A percentile compares a stretch with the other conserved stretches of the same genome.
Evolutionary conservation across 2,888 invertebrate genomes (phyloP).

Genomic region (Dryococelus australis): DNA sequence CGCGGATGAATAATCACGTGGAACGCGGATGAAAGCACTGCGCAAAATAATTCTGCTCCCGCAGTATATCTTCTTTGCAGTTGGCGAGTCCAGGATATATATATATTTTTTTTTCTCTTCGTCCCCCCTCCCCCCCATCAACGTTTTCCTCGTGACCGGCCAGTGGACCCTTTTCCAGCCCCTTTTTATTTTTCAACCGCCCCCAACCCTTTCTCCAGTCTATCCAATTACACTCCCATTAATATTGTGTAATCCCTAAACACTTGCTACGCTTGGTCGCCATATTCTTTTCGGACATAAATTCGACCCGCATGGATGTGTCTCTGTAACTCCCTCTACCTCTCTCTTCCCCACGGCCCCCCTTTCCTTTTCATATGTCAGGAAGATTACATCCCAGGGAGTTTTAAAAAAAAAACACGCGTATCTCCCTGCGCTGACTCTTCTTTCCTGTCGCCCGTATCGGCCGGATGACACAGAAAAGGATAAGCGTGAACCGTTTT

Average conservation of each 20-base stretch:
- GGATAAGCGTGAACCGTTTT: neutral
- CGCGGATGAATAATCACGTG: too few species aligned
- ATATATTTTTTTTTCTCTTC: too few species aligned
- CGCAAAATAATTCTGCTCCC: neutral
- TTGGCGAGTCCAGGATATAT: neutral
- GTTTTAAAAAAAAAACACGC: too few species aligned
- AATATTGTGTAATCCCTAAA: slow-evolving; percentile 6
- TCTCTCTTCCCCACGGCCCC: neutral
- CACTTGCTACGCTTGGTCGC: neutral
- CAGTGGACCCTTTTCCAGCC: neutral
- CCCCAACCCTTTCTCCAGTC: neutral
- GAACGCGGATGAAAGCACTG: neutral
- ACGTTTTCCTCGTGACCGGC: neutral
- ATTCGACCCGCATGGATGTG: neutral
- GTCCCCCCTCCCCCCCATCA: neutral
- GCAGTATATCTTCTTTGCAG: neutral
- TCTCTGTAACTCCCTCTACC: neutral
- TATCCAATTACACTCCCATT: neutral
- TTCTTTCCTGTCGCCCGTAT: neutral
- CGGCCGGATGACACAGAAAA: neutral
- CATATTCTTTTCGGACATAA: slow-evolving; percentile 16
- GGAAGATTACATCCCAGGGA: neutral
- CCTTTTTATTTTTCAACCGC: neutral
- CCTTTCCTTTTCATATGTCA: neutral
- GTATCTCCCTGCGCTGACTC: neutral